phyloP scores from a whole-genome alignment of 2,113 vertebrate species.

The Myiozetetes cayanensis region DNA sequence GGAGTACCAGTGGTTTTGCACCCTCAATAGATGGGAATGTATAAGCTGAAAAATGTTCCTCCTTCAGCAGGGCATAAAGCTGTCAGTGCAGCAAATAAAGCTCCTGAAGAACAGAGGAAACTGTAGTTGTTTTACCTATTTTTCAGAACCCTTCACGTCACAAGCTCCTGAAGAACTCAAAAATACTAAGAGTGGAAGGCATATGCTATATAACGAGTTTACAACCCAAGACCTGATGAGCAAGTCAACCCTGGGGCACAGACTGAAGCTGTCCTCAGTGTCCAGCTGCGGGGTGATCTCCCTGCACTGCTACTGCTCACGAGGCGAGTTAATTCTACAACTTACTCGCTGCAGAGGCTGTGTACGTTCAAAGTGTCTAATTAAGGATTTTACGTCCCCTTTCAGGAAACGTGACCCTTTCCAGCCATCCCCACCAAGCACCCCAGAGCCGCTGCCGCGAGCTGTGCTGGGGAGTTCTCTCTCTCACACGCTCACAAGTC shows the following conservation, averaged over 20 bases:
- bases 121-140: background rate
- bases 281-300: background rate
- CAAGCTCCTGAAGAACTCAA: background rate
- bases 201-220: background rate
- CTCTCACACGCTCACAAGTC: background rate
- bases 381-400: slow-evolving; percentile 2
- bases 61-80: background rate
- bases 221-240: background rate
- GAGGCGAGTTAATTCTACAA: background rate
- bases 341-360: background rate
- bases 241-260: background rate
- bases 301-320: background rate
- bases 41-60: background rate
- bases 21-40: background rate
- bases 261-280: background rate
- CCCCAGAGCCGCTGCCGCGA: background rate
- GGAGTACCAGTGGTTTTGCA: background rate
- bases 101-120: background rate
- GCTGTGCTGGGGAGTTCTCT: background rate
- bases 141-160: background rate
- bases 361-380: accelerated
- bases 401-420: background rate
- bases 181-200: background rate
- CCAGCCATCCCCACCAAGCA: too few relatives aligned
- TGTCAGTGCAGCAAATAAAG: background rate